Evolutionary conservation across 1,140 invertebrate genomes (phyloP).

Genomic region (Penaeus chinensis): DNA sequence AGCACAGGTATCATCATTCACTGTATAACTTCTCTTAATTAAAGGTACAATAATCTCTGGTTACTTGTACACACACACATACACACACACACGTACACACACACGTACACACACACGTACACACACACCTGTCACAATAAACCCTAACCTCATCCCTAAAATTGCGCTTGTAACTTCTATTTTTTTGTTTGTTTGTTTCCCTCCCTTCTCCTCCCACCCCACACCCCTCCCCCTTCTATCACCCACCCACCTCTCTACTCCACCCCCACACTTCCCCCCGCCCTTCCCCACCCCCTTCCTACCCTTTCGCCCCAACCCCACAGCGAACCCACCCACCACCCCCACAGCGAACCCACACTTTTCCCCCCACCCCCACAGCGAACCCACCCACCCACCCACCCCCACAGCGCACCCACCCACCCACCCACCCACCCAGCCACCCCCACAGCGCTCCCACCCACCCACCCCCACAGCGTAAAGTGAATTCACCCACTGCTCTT

Average conservation of each 20-base stretch:
- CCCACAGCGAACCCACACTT: not conserved
- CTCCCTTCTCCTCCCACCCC: not conserved
- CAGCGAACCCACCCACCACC: not conserved
- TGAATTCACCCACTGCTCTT: constrained; percentile 25
- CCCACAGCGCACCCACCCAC: not conserved
- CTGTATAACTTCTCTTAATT: too few species aligned
- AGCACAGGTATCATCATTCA: too few species aligned
- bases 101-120: not conserved
- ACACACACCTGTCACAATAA: constrained; percentile 13
- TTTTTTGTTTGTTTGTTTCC: not conserved
- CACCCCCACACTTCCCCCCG: not conserved
- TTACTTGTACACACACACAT: too few species aligned
- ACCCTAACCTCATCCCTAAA: not conserved
- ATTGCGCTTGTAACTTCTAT: too few species aligned
- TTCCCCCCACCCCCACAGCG: not conserved
- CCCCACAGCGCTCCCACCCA: not conserved
- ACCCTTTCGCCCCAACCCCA: not conserved
- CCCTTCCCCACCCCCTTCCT: not conserved
- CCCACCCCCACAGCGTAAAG: not conserved
- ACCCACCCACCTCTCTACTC: not conserved
- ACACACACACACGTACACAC: too few species aligned
- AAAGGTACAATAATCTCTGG: too few species aligned
- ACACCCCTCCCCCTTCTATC: not conserved
- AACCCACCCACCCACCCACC: not conserved
- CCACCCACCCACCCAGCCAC: not conserved